Conservation (phyloP, 2,113 vertebrate species). For the Apistogramma diplotaenia region DNA sequence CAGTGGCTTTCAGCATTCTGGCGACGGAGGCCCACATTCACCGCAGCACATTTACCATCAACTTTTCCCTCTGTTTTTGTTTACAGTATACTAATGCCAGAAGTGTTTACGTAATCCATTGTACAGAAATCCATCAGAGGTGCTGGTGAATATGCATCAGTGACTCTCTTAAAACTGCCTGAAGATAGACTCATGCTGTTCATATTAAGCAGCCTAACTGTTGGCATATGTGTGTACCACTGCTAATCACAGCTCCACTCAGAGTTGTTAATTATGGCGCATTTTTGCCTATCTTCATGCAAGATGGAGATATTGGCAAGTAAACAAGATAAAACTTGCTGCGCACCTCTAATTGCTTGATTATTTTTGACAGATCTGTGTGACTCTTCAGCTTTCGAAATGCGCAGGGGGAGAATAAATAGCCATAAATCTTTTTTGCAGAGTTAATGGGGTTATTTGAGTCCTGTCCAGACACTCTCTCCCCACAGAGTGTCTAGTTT, state of each 20-base stretch:
- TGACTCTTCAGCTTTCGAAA: constrained; percentile 42
- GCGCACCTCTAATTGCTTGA: constrained; percentile 56
- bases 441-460: constrained; percentile 79
- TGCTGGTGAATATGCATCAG: constrained; percentile 45
- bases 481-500: constrained; percentile 76
- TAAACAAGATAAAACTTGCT: constrained; percentile 44
- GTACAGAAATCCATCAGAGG: constrained; percentile 27
- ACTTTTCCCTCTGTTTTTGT: constrained; percentile 70
- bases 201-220: constrained; percentile 43
- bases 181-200: constrained; percentile 50
- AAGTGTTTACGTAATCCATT: constrained; percentile 44
- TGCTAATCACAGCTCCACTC: constrained; percentile 45
- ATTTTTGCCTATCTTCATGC: constrained; percentile 44
- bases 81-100: constrained; percentile 61
- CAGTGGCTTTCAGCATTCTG: constrained; percentile 75
- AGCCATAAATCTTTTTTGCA: constrained; percentile 69
- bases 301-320: constrained; percentile 55
- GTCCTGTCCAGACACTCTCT: constrained; percentile 77
- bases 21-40: constrained; percentile 60
- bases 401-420: constrained; percentile 57
- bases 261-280: constrained; percentile 51
- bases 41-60: constrained; percentile 54
- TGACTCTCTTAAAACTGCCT: constrained; percentile 17
- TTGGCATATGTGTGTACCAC: constrained; percentile 36
- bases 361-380: constrained; percentile 55